These are phyloP conservation scores for Dascillus cervinus DNA, from an alignment of 2,888 invertebrate genomes.

Conservation along the genomic window DNA sequence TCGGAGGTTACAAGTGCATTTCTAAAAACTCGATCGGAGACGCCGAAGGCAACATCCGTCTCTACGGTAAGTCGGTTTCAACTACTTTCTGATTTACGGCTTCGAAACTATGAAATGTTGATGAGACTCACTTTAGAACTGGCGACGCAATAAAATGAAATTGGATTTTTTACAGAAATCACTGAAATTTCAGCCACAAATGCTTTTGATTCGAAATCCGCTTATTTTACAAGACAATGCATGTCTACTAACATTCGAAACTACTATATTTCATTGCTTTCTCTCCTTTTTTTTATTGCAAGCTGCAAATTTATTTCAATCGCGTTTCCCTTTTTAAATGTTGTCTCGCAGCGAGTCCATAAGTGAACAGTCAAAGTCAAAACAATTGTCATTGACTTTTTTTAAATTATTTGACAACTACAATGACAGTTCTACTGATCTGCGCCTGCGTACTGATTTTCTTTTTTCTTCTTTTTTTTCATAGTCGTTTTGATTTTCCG, in stretches of 20 bases:
- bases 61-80: constrained; percentile 63
- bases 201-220: constrained; percentile 22
- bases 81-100: constrained; percentile 36
- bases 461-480: too few relatives aligned
- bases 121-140: constrained; percentile 35
- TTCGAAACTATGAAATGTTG: constrained; percentile 42
- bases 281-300: constrained; percentile 32
- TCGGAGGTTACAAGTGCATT: constrained; percentile 85
- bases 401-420: too few relatives aligned
- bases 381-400: too few relatives aligned
- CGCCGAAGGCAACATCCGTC: constrained; percentile 80
- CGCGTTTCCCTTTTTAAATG: constrained; percentile 24
- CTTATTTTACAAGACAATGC: constrained; percentile 23
- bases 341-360: too few relatives aligned
- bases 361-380: too few relatives aligned
- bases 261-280: constrained; percentile 23
- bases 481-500: too few relatives aligned
- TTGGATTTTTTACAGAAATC: constrained; percentile 39
- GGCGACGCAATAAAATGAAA: constrained; percentile 39
- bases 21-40: constrained; percentile 90
- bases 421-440: too few relatives aligned
- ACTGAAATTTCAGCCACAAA: constrained; percentile 29
- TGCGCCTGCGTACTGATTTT: too few relatives aligned
- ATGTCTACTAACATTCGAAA: constrained; percentile 25
- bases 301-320: constrained; percentile 32